phyloP scores from a whole-genome alignment of 92 coral and sea anemone species.

The Metridium senile region DNA sequence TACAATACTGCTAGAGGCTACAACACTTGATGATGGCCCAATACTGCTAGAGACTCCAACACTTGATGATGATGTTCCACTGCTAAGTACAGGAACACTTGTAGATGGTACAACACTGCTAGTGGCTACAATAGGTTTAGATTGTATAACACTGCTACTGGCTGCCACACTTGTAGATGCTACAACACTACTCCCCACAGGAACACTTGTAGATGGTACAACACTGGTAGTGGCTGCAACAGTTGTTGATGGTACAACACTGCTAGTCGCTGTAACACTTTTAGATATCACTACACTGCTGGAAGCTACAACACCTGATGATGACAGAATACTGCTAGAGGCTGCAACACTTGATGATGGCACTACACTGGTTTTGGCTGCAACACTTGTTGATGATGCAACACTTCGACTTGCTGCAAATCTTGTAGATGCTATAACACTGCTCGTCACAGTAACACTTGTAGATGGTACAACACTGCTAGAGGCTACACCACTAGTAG shows the following conservation, averaged over 20 bases:
- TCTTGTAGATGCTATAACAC: neutral
- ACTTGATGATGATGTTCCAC: too few relatives aligned
- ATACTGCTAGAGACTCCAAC: neutral
- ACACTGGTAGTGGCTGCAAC: neutral
- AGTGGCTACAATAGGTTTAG: neutral
- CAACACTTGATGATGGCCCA: neutral
- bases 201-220: neutral
- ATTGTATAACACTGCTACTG: neutral
- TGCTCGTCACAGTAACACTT: too few relatives aligned
- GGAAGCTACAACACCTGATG: neutral
- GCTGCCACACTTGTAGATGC: neutral
- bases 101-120: neutral
- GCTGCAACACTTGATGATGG: neutral
- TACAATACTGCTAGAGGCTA: too few relatives aligned
- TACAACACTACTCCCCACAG: neutral
- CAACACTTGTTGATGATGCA: neutral
- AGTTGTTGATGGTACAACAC: neutral
- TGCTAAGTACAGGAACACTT: too few relatives aligned
- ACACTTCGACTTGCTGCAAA: too few relatives aligned
- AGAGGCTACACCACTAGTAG: neutral
- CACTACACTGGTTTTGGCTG: neutral
- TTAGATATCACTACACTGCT: neutral
- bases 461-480: neutral
- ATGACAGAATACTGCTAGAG: neutral
- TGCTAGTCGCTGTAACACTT: neutral